phyloP scores from a whole-genome alignment of 2,888 invertebrate species.

The Drosophila conformis region DNA sequence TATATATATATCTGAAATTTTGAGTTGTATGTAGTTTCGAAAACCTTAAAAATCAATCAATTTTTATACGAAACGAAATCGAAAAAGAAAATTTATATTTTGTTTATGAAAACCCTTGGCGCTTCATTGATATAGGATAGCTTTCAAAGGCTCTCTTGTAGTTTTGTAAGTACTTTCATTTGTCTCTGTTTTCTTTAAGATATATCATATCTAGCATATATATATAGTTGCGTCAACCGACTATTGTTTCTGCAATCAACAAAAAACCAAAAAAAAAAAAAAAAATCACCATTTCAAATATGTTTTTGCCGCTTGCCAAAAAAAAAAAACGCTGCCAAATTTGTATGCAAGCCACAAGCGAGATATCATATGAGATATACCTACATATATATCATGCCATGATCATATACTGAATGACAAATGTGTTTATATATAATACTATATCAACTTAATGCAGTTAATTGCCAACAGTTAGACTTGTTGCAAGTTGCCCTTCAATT shows the following conservation, averaged over 20 bases:
- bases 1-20: constrained; percentile 25
- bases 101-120: constrained; percentile 87
- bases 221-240: constrained; percentile 22
- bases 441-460: constrained; percentile 24
- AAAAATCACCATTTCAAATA: background rate
- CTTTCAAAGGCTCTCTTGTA: constrained; percentile 85
- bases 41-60: constrained; percentile 43
- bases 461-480: constrained; percentile 65
- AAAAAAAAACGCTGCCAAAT: constrained; percentile 38
- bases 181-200: constrained; percentile 79
- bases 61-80: constrained; percentile 85
- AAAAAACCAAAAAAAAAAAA: background rate
- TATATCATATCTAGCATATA: constrained; percentile 50
- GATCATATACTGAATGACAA: constrained; percentile 49
- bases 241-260: constrained; percentile 7
- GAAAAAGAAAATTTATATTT: constrained; percentile 91
- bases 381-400: constrained; percentile 41
- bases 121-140: constrained; percentile 85
- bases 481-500: constrained; percentile 40
- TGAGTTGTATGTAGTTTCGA: constrained; percentile 42
- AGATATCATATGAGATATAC: constrained; percentile 23
- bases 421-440: constrained; percentile 47
- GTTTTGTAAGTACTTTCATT: constrained; percentile 85
- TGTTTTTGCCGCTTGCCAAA: constrained; percentile 12
- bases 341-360: constrained; percentile 17